Conservation (phyloP, 2,888 invertebrate genomes). For the Tachina grossa region DNA sequence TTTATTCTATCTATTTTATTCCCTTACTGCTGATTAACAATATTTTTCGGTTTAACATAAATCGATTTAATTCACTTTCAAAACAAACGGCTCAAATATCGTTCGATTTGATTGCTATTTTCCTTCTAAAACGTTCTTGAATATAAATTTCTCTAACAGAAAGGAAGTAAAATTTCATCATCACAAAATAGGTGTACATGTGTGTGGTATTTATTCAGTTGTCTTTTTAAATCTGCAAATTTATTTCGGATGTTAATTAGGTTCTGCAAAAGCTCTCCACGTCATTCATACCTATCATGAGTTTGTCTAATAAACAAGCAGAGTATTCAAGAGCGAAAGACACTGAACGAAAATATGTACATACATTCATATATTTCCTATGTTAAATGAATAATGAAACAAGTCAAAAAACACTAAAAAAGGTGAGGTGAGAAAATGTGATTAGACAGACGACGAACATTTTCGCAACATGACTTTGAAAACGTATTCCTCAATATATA, state of each 20-base stretch:
- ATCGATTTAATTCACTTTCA: neutral
- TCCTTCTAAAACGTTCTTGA: neutral
- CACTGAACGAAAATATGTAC: neutral
- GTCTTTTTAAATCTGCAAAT: neutral
- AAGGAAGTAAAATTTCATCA: slow-evolving; percentile 48
- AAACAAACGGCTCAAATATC: neutral
- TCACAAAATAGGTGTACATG: neutral
- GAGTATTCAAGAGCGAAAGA: neutral
- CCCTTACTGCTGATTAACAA: neutral
- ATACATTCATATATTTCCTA: neutral
- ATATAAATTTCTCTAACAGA: slow-evolving; percentile 19
- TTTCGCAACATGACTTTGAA: slow-evolving; percentile 72
- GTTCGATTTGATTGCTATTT: slow-evolving; percentile 11
- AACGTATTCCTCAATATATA: slow-evolving; percentile 61
- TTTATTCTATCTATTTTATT: too few relatives aligned
- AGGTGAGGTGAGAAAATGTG: slow-evolving; percentile 51
- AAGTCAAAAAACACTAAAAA: neutral
- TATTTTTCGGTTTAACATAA: too few relatives aligned
- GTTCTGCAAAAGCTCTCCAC: neutral
- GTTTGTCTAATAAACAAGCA: too few relatives aligned
- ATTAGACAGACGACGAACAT: slow-evolving; percentile 47
- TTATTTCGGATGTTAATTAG: neutral
- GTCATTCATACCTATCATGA: neutral
- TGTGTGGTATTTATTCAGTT: neutral
- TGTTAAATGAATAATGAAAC: slow-evolving; percentile 18